Base-by-base conservation (phyloP, 1,140 invertebrate genomes). In the Plectus sambesii region DNA sequence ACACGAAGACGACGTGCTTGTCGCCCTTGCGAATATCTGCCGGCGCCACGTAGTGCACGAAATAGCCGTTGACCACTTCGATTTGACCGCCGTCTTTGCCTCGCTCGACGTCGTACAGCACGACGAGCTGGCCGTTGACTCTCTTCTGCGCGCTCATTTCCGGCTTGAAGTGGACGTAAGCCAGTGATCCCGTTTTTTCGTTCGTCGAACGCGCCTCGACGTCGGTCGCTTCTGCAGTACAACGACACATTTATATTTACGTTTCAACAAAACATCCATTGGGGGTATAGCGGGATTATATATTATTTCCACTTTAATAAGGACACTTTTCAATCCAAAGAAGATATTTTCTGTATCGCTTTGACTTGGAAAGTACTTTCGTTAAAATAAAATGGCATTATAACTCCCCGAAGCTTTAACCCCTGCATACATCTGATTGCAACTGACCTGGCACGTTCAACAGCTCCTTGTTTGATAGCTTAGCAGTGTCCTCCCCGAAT, bases 41-140 rank as follows among this genome's bases (percentile, higher is more conserved):
- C 12, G 30, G 30, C 12, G 30, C 30, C 12, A 33, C 12, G n/a
- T 12, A 33, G n/a, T 33, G 30, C n/a, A 33, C 30, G 30, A 33
- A 33, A 33, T 33, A 33, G n/a, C 30, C 30, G n/a, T 33, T n/a
- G 30, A 33, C 30, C 12, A 33, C n/a, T 33, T 33, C 30, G 12
- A 33, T 33, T 12, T 12, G n/a, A n/a, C 30, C 30, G 30, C 30
- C 30, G 30, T 12, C 30, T n/a, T n/a, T n/a, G 30, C n/a, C 30
- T 12, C 30, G 30, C n/a, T 33, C n/a, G n/a, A 33, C 30, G 30
- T 33, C 30, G 30, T 33, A 33, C n/a, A 33, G n/a, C n/a, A 33
- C 30, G 12, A n/a, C 30, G 12, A 33, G n/a, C n/a, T 33, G 30
- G n/a, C 30, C 30, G 30, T 12, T 17, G 30, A 33, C 12, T n/a